Evolutionary conservation across 2,888 invertebrate species (phyloP).

Genomic region (Chydorus sphaericus): DNA sequence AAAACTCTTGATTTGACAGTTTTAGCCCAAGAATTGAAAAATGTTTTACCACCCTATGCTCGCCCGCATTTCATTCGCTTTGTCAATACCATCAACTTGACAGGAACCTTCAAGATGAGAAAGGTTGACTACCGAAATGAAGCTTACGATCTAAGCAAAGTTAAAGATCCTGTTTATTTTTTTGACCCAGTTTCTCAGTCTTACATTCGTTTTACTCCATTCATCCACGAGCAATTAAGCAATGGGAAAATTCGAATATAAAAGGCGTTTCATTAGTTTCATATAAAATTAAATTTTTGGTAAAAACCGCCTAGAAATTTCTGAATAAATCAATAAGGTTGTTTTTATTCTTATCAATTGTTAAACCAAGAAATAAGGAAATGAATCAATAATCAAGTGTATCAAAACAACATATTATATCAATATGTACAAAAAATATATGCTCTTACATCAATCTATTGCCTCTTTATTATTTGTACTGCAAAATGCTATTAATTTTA

Average conservation of each 20-base stretch:
- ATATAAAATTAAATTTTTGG: too few species aligned
- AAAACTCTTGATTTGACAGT: slow-evolving; percentile 40
- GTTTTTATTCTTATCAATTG: too few species aligned
- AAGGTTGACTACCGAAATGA: slow-evolving; percentile 73
- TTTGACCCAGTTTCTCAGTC: slow-evolving; percentile 47
- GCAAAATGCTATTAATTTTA: too few species aligned
- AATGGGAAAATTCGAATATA: slow-evolving; percentile 58
- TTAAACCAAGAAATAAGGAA: too few species aligned
- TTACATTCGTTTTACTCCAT: slow-evolving; percentile 53
- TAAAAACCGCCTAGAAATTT: too few species aligned
- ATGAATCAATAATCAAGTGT: too few species aligned
- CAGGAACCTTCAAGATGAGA: slow-evolving; percentile 88
- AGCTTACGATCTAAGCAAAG: slow-evolving; percentile 51
- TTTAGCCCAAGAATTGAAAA: slow-evolving; percentile 49
- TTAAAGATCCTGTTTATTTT: slow-evolving; percentile 61
- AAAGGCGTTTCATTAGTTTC: slow-evolving; percentile 12
- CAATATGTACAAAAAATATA: too few species aligned
- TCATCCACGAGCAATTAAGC: slow-evolving; percentile 57
- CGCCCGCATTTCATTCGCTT: slow-evolving; percentile 75
- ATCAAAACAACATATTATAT: too few species aligned
- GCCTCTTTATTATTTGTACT: too few species aligned
- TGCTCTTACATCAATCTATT: too few species aligned
- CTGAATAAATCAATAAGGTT: too few species aligned
- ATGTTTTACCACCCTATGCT: slow-evolving; percentile 67
- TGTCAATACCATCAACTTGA: slow-evolving; percentile 63